Base-by-base conservation (phyloP, 2,888 invertebrate species). In the Synanthedon myopaeformis region DNA sequence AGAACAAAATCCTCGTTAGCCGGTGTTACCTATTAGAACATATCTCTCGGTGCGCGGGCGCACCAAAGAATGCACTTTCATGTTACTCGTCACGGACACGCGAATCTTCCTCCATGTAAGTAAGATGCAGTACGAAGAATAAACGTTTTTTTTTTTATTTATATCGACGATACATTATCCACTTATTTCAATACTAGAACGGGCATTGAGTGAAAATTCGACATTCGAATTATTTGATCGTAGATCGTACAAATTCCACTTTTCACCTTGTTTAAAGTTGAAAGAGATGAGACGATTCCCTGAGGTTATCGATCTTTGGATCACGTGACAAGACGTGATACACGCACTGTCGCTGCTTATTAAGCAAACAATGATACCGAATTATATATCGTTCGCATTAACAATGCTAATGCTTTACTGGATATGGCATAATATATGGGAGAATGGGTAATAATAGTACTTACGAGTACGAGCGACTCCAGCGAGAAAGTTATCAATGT, bases 1-100 rank as follows among this genome's bases (percentile, higher is more conserved):
- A 45, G 45, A 45, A 45, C 45, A 45, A 14, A 45, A 45, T 45
- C 45, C 45, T 45, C 45, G 14, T 45, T 45, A 45, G 45, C 45
- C 14, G 45, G 45, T 45, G 45, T 45, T 13, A 45, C 45, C 14
- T 13, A 14, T 45, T n/a, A n/a, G 45, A 45, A 14, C n/a, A 45
- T 45, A 14, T 45, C 45, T 45, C 45, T 45, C 45, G 45, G 13
- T 56, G 57, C 55, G 61, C 61, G 59, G 13, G 45, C 56, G 57
- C 55, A 61, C 61, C 59, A 62, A 65, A 63, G 76, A 76, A 76
- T 75, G 74, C 75, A 65, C 76, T 75, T 76, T 76, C 76, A 63
- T 70, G 62, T 56, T 58, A 61, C 58, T 71, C 73, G 72, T 70
- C 69, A 72, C 71, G 72, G 69, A 67, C 58, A 67, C 13, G 14